Evolutionary conservation across 1,140 invertebrate genomes (phyloP), one percentile per base, ranked within the genome.

Genomic region (Steinernema khuongi): DNA sequence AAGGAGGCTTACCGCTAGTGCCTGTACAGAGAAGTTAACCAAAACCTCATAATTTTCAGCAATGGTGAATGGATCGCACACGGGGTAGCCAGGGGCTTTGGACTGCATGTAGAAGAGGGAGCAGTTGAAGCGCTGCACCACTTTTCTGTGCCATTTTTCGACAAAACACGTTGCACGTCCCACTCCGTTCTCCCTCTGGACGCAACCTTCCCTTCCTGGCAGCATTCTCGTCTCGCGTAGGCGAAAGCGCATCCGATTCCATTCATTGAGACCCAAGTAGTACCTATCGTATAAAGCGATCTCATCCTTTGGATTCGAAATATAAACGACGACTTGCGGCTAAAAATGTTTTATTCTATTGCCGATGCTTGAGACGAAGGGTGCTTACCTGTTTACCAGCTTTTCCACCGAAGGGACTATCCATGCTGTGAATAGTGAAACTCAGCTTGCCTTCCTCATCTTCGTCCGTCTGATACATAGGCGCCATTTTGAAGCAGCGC

Each of bases 391-490:
- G 50, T 22, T 22, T 2, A 7, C 50, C 50, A 4, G 50, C 26
- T 4, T 14, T 4, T 7, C 26, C 50, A 4, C 50, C 50, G 22
- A n/a, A 60, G 7, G 50, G 50, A 60, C 50, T 60, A 7, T 60
- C 22, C 50, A 60, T 14, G 14, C 50, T 7, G 4, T 60, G 14
- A 4, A 60, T 60, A 7, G 50, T 14, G 26, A 60, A 60, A 22
- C 50, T 60, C 50, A 60, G 22, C 50, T 60, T 60, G 14, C 50
- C 50, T 26, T 60, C 50, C 50, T 60, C 50, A 60, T 60, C 50
- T 4, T 60, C 50, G 50, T 60, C 50, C 7, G 4, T 22, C 19
- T 60, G 50, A 60, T 60, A 60, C 19, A 7, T 60, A 14, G 11
- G 4, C 19, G 14, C 26, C 50, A 60, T 60, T 60, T 26, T 14